These are phyloP conservation scores for Sparidentex hasta DNA, from an alignment of 2,797 vertebrate genomes.

Conservation along the genomic window DNA sequence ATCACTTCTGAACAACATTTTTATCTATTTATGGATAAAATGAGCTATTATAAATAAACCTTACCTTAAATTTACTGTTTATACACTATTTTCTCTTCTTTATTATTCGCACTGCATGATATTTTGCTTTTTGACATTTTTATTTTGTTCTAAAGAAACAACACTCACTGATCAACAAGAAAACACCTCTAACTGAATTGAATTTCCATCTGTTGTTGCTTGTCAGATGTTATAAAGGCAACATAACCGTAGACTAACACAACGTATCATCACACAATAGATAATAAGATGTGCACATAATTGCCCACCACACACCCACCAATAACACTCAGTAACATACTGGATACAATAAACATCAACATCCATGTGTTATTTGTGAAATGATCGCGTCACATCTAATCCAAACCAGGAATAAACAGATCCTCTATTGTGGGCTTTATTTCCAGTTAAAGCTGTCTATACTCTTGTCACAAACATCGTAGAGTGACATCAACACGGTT, in stretches of 20 bases:
- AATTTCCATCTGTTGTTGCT: neutral
- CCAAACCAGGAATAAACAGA: neutral
- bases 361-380: neutral
- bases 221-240: neutral
- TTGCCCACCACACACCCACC: neutral
- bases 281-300: neutral
- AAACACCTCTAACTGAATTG: neutral
- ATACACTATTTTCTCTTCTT: neutral
- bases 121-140: neutral
- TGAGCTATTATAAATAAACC: neutral
- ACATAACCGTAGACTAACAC: neutral
- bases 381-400: neutral
- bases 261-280: neutral
- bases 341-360: neutral
- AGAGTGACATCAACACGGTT: neutral
- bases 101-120: neutral
- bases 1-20: neutral
- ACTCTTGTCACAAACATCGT: neutral
- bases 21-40: neutral
- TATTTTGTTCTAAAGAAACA: neutral
- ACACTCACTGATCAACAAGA: neutral
- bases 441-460: constrained; percentile 2
- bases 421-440: neutral
- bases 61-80: neutral
- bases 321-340: neutral